Percentiles rank a stretch among this genome's conserved stretches.
Conservation (phyloP, 2,113 vertebrate species). For the Mellivora capensis region DNA sequence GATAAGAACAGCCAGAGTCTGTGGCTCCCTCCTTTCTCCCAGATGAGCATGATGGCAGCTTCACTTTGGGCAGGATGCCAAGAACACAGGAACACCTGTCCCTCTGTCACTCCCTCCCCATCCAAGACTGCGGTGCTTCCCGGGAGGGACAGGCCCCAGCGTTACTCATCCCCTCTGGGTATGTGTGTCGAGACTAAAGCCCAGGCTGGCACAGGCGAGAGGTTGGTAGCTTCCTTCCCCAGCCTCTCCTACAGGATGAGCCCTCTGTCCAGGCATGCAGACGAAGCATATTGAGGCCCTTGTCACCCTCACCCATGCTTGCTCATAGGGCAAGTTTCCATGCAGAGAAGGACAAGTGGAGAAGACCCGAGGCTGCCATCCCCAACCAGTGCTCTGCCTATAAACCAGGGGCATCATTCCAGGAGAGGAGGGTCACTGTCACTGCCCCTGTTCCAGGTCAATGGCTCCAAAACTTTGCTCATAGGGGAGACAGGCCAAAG, state of each 20-base stretch:
- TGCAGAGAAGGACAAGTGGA: neutral
- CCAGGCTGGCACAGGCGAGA: no score
- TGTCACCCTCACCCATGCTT: neutral
- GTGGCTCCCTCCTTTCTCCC: neutral
- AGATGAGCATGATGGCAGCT: neutral
- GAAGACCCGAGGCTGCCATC: neutral
- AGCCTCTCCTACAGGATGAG: neutral
- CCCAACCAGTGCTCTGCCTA: neutral
- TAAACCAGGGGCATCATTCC: neutral
- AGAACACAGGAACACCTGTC: neutral
- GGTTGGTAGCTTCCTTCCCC: no score
- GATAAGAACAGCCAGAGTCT: neutral
- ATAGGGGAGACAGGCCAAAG: neutral
- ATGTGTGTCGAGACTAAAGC: neutral
- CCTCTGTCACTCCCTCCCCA: accelerated
- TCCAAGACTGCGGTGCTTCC: neutral
- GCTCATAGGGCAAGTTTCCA: neutral
- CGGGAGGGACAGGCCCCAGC: neutral
- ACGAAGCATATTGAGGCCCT: neutral
- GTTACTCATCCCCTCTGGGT: neutral
- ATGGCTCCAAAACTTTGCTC: neutral
- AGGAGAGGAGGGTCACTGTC: neutral
- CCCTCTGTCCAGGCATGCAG: neutral
- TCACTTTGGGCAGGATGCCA: neutral
- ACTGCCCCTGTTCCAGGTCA: neutral